Base-by-base conservation (phyloP, 2,113 vertebrate species). In the Pituophis catenifer region DNA sequence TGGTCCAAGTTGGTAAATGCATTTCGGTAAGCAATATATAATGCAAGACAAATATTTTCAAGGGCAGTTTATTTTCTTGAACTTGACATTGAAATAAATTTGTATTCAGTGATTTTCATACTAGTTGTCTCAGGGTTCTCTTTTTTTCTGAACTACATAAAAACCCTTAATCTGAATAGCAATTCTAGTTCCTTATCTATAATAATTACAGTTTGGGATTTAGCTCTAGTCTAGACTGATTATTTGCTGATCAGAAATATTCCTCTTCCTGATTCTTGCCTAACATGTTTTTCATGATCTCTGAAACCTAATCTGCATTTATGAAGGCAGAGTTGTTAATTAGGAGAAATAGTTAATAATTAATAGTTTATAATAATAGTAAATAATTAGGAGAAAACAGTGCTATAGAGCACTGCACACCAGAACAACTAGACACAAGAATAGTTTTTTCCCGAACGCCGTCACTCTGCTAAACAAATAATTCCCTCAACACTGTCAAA, bases 1-100 rank as follows among this genome's bases (percentile, higher is more conserved):
- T 99, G 96, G 92, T 98, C 92, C 93, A 98, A 94, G 99, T 99
- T 93, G 98, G 58, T 96, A 98, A 98, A 95, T 99, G 99, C 91
- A 98, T 99, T 19, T 96, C 97, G 70, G 99, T 99, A 97, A 99
- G 99, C 99, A 92, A 44, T 90, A 1, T 8, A 86, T 88, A 85
- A 91, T 26, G 23, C 7, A 19, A 81, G 55, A 4, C 29, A 53
- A 58, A 3, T 29, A 13, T 91, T 93, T 65, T 52, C 8, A 52
- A 54, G 48, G 38, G 4, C 21, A 29, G 54, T 23, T 19, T 70
- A 26, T 86, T 26, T 57, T 8, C 44, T 19, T 48, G 38, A 52
- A 10, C 33, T 91, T 91, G 54, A 75, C 19, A 44, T 50, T 90
- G 17, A 54, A 75, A n/a, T 75, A 75, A 38, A 75, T 38, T 15